These are phyloP conservation scores for Ericerus pela DNA, from an alignment of 1,140 invertebrate genomes.

Conservation along the genomic window DNA sequence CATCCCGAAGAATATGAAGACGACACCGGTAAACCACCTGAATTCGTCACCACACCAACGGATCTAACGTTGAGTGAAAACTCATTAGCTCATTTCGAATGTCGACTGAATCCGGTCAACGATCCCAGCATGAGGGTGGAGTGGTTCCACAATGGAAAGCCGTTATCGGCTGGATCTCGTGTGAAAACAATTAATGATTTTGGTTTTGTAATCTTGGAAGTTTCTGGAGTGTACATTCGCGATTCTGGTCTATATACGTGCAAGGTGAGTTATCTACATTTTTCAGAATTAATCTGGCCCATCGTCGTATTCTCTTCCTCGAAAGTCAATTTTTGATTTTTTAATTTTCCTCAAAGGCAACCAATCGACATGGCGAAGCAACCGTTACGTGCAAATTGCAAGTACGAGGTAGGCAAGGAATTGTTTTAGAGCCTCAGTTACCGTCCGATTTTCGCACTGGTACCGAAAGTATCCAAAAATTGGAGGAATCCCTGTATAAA, in stretches of 20 bases:
- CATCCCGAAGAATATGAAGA: conserved; percentile 51
- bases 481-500: conserved; percentile 78
- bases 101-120: conserved; percentile 71
- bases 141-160: conserved; percentile 92
- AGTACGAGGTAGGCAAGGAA: conserved; percentile 69
- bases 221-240: conserved; percentile 70
- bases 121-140: conserved; percentile 86
- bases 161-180: conserved; percentile 67
- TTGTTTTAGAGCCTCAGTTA: conserved; percentile 78
- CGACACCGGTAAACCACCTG: conserved; percentile 75
- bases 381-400: conserved; percentile 69
- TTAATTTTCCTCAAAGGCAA: conserved; percentile 43
- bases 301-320: too few relatives aligned
- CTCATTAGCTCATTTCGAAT: conserved; percentile 82
- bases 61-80: conserved; percentile 78
- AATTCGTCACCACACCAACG: conserved; percentile 75
- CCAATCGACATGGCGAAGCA: conserved; percentile 77
- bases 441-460: conserved; percentile 70
- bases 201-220: conserved; percentile 83
- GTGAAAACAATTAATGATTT: conserved; percentile 87
- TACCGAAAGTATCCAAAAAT: conserved; percentile 74
- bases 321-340: too few relatives aligned
- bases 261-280: conserved; percentile 38
- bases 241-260: conserved; percentile 82
- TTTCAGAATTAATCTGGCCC: too few relatives aligned